Conservation (phyloP, 2,113 vertebrate species). For the Dicerorhinus sumatrensis region DNA sequence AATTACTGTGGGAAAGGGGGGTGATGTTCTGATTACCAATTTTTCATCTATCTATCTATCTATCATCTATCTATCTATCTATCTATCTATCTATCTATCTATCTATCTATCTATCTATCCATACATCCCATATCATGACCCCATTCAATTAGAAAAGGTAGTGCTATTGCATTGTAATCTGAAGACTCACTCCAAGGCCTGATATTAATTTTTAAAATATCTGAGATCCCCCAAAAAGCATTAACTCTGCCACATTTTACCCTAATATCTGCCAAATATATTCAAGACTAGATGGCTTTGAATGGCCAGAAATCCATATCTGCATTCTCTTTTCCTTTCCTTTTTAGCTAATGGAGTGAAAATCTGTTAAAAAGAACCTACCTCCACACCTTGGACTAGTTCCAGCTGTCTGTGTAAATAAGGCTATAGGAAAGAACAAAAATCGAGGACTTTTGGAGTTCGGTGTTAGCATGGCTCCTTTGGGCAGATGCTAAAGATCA, state of each 20-base stretch:
- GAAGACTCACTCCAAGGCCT: not conserved
- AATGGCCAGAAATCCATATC: not conserved
- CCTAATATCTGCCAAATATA: not conserved
- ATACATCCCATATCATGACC: not conserved
- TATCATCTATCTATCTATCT: not conserved
- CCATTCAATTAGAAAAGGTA: not conserved
- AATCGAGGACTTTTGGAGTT: not conserved
- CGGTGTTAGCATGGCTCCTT: not conserved
- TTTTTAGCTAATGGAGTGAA: not conserved
- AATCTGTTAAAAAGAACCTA: not conserved
- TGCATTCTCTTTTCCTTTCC: not conserved
- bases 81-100: no score
- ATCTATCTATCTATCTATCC: not conserved
- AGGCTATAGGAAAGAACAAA: not conserved
- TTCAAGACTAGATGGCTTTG: not conserved
- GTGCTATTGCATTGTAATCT: not conserved
- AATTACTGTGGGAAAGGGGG: not conserved
- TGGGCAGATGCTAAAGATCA: not conserved
- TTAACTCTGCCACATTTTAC: not conserved
- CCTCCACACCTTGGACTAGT: not conserved
- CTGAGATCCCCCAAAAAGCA: not conserved
- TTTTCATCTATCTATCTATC: not conserved
- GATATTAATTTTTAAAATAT: not conserved
- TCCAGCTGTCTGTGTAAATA: not conserved
- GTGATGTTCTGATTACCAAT: not conserved